phyloP scores from a whole-genome alignment of 2,113 vertebrate genomes.

The Gorsachius goisagi region DNA sequence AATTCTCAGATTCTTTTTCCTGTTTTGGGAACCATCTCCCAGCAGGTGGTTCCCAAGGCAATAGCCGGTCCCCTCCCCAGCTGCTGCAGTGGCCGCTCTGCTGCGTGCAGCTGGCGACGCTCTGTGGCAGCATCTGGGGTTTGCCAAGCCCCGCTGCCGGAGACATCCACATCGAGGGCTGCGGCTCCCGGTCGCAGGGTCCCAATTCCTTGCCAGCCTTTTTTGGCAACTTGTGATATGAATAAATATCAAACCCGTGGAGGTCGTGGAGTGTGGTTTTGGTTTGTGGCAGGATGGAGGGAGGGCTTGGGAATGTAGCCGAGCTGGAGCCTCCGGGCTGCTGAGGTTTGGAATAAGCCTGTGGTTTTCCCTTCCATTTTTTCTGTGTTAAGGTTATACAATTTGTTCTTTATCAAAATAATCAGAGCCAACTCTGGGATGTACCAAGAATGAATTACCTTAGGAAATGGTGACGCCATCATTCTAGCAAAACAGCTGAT shows the following conservation, averaged over 20 bases:
- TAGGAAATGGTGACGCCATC: neutral
- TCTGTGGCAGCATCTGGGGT: neutral
- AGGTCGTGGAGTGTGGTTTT: neutral
- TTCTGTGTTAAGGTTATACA: accelerated
- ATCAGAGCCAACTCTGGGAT: neutral
- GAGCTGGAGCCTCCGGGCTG: neutral
- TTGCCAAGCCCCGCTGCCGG: neutral
- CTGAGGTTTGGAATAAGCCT: neutral
- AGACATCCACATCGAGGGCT: neutral
- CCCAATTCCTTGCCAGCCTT: neutral
- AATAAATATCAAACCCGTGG: neutral
- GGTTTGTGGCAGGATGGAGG: neutral
- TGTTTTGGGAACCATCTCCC: accelerated
- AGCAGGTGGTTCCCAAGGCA: neutral
- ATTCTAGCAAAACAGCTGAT: neutral
- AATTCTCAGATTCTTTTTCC: neutral
- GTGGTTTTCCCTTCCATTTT: neutral
- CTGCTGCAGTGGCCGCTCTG: neutral
- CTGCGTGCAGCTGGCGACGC: neutral
- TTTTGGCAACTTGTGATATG: neutral
- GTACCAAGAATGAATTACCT: neutral
- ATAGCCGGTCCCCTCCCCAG: accelerated
- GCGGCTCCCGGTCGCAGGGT: accelerated
- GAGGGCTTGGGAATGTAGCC: neutral
- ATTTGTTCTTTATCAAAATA: neutral